Evolutionary conservation across 2,797 vertebrate genomes (phyloP), one percentile per base, ranked within the genome.

Genomic region (Liparis tanakae): DNA sequence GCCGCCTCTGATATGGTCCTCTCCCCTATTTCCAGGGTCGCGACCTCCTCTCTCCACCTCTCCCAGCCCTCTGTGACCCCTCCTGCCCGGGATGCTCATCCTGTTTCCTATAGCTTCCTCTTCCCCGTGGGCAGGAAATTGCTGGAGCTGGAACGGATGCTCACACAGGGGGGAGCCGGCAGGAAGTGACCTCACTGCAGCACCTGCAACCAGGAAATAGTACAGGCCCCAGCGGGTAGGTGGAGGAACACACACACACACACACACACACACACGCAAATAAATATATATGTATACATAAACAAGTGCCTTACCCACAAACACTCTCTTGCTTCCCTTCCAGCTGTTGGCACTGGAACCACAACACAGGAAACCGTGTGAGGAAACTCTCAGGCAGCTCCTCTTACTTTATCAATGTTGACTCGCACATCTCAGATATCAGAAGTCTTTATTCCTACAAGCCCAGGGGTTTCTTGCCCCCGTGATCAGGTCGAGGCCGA

Each of bases 131-230:
- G 87, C 90, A 92, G 94, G 94, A 95, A 94, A 91, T 79, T 74
- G 85, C 85, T 85, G 85, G 81, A 91, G 76, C 78, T 80, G n/a
- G 10, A 78, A 80, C 72, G 84, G 90, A 93, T 85, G 79, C 72
- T 63, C 77, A 74, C 85, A 59, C 76, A 65, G 51, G 15, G 53
- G 74, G 81, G 79, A 74, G 76, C 58, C 2, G 50, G 79, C 85
- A 91, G 93, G 94, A 94, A 92, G 89, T 94, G 92, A 95, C 84
- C 93, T 95, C 92, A 94, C 90, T 79, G 86, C 85, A 94, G 87
- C 94, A 95, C 93, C 94, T 94, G 94, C 87, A 85, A 91, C 89
- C 76, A 89, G 89, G 92, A 92, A 91, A 89, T 81, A 91, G 87
- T 89, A 13, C 76, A 72, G 74, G 58, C 77, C 79, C 79, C 83